Evolutionary conservation across 2,888 invertebrate species (phyloP).

Genomic region (Drosophila gaucha): DNA sequence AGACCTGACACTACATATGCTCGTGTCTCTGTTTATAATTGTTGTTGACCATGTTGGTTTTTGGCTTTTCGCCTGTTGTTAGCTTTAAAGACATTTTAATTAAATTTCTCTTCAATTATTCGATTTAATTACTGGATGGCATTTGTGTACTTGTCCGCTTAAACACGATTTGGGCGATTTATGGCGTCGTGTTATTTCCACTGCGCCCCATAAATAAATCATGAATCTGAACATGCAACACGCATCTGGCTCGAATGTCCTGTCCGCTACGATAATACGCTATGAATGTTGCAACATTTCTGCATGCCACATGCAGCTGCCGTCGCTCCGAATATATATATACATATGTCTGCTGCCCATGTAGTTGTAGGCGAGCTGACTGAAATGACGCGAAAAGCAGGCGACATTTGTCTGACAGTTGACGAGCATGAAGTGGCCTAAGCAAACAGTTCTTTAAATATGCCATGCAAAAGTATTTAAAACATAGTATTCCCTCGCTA

Average conservation of each 20-base stretch:
- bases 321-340: not conserved
- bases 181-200: slow-evolving; percentile 28
- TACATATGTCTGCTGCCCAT: not conserved
- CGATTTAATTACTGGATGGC: slow-evolving; percentile 40
- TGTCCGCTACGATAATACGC: slow-evolving; percentile 42
- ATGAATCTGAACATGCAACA: slow-evolving; percentile 61
- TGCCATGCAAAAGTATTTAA: not conserved
- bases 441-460: not conserved
- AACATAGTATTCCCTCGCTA: too few species aligned
- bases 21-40: slow-evolving; percentile 27
- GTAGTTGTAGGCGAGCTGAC: not conserved
- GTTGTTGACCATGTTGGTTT: slow-evolving; percentile 20
- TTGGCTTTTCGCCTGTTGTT: slow-evolving; percentile 1
- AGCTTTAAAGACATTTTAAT: slow-evolving; percentile 43
- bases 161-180: slow-evolving; percentile 36
- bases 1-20: slow-evolving; percentile 18
- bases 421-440: slow-evolving; percentile 2
- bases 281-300: slow-evolving; percentile 34
- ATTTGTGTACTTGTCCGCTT: slow-evolving; percentile 7
- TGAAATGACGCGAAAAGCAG: not conserved
- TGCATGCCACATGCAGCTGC: slow-evolving; percentile 25
- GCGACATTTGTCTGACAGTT: slow-evolving; percentile 21
- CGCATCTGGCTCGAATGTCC: slow-evolving; percentile 46
- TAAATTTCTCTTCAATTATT: slow-evolving; percentile 47
- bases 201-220: slow-evolving; percentile 60